Percentiles rank a stretch among this genome's conserved stretches.
These are phyloP conservation scores for Seladonia tumulorum DNA, from an alignment of 2,888 invertebrate species.

Conservation along the genomic window DNA sequence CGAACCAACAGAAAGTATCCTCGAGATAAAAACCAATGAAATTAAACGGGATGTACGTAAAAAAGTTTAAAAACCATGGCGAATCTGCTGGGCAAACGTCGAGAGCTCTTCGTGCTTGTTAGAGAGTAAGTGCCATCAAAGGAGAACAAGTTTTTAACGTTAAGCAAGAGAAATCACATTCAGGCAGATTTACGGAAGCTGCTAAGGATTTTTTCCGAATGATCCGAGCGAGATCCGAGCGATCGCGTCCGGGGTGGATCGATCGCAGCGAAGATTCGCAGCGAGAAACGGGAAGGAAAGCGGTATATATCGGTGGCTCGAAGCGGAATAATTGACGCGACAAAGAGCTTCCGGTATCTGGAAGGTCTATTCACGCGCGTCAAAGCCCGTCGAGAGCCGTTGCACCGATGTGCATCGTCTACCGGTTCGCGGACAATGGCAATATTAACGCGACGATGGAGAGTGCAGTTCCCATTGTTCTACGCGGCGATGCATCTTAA, in stretches of 20 bases:
- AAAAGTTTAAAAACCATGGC: neutral
- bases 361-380: conserved; percentile 66
- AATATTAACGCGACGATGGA: conserved; percentile 69
- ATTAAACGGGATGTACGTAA: neutral
- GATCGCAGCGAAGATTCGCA: neutral
- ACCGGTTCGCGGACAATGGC: conserved; percentile 64
- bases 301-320: conserved; percentile 35
- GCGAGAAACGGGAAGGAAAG: conserved; percentile 27
- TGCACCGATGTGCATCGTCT: conserved; percentile 58
- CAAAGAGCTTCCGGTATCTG: conserved; percentile 71
- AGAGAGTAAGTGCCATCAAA: neutral
- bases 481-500: conserved; percentile 42
- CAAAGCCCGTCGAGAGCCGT: conserved; percentile 64
- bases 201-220: neutral
- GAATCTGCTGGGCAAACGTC: neutral
- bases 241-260: neutral
- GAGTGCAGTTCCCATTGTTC: conserved; percentile 64
- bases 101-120: neutral
- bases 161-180: neutral
- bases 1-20: neutral
- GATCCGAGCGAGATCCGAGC: neutral
- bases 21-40: neutral
- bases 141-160: neutral
- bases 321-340: conserved; percentile 70
- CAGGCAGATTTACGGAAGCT: neutral